Evolutionary conservation across 2,797 vertebrate genomes (phyloP).

Genomic region (Coluber constrictor): DNA sequence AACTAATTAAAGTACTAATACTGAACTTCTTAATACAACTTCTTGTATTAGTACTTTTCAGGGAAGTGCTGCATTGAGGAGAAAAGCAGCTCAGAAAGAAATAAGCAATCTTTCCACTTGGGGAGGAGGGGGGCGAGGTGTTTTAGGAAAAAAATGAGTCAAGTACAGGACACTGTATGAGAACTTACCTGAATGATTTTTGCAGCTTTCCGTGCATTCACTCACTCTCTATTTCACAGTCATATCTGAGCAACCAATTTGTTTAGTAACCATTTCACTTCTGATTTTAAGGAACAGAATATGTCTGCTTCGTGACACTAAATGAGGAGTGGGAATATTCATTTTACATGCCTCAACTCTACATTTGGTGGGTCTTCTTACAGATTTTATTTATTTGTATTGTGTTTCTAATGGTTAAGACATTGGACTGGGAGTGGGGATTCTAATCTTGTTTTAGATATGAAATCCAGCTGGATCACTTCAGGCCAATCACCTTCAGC

Average conservation of each 20-base stretch:
- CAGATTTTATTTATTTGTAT: background rate
- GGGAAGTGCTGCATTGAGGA: background rate
- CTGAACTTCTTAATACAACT: background rate
- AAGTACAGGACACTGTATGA: background rate
- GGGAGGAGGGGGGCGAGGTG: fast-evolving
- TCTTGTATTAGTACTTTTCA: background rate
- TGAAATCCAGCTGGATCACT: background rate
- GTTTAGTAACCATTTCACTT: background rate
- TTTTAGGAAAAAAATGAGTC: background rate
- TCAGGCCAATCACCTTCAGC: background rate
- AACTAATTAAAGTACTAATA: background rate
- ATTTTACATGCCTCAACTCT: background rate
- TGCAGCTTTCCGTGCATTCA: background rate
- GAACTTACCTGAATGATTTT: background rate
- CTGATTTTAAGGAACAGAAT: background rate
- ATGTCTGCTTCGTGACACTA: background rate
- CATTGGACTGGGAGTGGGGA: background rate
- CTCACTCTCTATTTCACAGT: background rate
- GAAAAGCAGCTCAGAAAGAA: background rate
- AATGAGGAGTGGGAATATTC: background rate
- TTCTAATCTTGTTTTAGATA: background rate
- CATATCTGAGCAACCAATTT: background rate
- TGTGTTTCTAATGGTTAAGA: background rate
- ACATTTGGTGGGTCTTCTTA: background rate
- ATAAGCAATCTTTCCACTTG: background rate